Conservation (phyloP, 2,797 vertebrate species). For the Chrysocyon brachyurus region DNA sequence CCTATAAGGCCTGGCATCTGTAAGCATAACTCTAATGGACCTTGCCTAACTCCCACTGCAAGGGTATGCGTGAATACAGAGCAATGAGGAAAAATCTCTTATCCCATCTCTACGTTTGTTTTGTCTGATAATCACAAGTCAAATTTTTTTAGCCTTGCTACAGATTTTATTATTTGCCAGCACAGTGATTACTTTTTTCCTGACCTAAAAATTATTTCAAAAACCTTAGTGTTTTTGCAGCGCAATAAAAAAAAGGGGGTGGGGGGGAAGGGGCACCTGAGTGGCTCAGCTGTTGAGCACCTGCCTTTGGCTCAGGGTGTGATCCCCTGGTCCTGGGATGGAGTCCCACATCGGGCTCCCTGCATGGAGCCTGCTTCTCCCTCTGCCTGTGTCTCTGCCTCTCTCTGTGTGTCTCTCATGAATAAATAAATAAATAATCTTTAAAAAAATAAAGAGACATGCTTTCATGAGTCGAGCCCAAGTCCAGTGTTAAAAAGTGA, state of each 20-base stretch:
- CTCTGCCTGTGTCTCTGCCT: no score
- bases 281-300: no score
- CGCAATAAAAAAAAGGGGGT: no score
- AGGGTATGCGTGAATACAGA: neutral
- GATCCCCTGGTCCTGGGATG: no score
- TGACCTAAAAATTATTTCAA: neutral
- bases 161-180: slow-evolving; percentile 15
- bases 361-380: no score
- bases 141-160: neutral
- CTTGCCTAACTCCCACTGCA: neutral
- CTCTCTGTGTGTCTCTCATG: no score
- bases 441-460: neutral
- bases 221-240: neutral
- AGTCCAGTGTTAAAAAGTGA: neutral
- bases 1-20: fast-evolving
- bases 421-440: no score
- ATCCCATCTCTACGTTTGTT: neutral
- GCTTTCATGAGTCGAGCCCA: neutral
- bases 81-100: neutral
- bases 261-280: no score
- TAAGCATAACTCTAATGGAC: neutral
- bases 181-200: neutral
- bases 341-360: no score
- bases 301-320: no score
- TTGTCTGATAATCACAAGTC: neutral